Base-by-base conservation (phyloP, 2,888 invertebrate species). In the Oasisia sp. region DNA sequence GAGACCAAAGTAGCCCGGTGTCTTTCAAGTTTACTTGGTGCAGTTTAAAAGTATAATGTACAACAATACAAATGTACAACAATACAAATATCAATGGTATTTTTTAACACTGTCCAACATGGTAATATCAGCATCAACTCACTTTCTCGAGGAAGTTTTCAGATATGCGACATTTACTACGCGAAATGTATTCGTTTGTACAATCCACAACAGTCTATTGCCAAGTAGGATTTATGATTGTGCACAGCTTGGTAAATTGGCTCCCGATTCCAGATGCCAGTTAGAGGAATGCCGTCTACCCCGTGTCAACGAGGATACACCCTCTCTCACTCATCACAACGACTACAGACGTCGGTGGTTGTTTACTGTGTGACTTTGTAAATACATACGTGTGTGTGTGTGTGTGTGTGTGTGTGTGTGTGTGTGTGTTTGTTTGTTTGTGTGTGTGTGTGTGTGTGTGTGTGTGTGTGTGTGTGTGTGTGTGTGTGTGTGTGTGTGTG, bases 311-410 rank as follows among this genome's bases (percentile, higher is more conserved):
- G 74, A 74, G 27, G 27, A 74, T 27, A 74, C 0, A 74, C n/a
- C 27, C 74, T 74, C 19, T 27, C 56, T 19, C 11, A 56, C 56
- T 56, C 19, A 14, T 7, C 2, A 74, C 74, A 74, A 19, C 74
- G 7, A 27, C 74, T 74, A 19, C 74, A 74, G 89, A 92, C 93
- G 38, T 91, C 93, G 38, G 93, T 92, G 89, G 91, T 92, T 50
- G 45, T 91, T 14, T 38, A 32, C 32, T 3, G 19, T 56, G 32
- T 50, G 32, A 32, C 89, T 19, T 32, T 12, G 89, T 32, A 89
- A 12, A 27, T 32, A 38, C 38, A 32, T 32, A 12, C 44, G 50
- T 32, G 32, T 45, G 27, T 91, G 32, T 91, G 14, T 91, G 38
- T 92, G 90, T 90, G 45, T 92, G 90, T 90, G 38, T 92, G 45